phyloP scores from a whole-genome alignment of 2,113 vertebrate species.

The Coryphaenoides rupestris region DNA sequence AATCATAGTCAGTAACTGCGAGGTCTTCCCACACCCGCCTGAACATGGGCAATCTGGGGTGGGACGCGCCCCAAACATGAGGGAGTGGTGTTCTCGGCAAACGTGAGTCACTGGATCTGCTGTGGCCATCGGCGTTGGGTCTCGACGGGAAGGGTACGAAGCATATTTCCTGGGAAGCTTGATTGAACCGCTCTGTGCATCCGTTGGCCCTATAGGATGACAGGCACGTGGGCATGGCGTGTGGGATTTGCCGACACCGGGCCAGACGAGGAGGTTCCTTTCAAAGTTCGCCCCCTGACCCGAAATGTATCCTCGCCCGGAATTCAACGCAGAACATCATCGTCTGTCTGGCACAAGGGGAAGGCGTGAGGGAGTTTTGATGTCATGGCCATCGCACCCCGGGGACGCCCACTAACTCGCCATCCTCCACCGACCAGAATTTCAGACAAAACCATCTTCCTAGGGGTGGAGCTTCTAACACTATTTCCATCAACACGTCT shows the following conservation, averaged over 20 bases:
- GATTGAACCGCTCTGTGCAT: constrained; percentile 26
- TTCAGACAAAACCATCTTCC: constrained; percentile 23
- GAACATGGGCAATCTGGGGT: no score
- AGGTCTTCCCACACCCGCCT: no score
- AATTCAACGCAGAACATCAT: no score
- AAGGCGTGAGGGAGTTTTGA: constrained; percentile 8
- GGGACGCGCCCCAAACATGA: no score
- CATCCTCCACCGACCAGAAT: constrained; percentile 15
- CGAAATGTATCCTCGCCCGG: constrained; percentile 11
- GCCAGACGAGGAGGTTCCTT: constrained; percentile 1
- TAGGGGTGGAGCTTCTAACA: constrained; percentile 8
- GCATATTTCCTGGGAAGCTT: constrained; percentile 22
- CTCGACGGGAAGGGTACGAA: constrained; percentile 13
- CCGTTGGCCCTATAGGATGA: constrained; percentile 29
- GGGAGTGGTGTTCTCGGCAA: constrained; percentile 28
- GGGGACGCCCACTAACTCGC: constrained; percentile 15
- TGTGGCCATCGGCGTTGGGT: constrained; percentile 21
- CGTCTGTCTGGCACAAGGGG: constrained; percentile 21
- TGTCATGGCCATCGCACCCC: constrained; percentile 24
- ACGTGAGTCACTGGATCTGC: constrained; percentile 24
- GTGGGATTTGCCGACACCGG: constrained; percentile 18
- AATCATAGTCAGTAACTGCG: no score
- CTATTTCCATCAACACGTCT: constrained; percentile 17
- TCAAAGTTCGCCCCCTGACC: constrained; percentile 20
- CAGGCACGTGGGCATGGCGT: constrained; percentile 27